Conservation (phyloP, 2,888 invertebrate genomes). For the Frankliniella intonsa region DNA sequence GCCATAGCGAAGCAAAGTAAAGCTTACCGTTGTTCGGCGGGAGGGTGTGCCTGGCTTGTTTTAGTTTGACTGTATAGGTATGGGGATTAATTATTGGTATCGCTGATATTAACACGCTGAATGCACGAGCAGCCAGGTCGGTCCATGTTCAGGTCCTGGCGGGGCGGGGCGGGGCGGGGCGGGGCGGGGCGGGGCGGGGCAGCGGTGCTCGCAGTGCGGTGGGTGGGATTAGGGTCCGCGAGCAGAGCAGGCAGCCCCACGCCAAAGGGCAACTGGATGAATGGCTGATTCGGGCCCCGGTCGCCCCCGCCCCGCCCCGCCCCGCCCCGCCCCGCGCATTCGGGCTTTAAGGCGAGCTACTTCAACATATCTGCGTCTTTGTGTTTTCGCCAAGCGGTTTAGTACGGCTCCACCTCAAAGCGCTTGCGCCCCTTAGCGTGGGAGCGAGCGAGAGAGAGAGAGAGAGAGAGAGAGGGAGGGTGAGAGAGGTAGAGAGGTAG, state of each 20-base stretch:
- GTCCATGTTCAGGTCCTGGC: conserved; percentile 14
- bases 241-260: not conserved
- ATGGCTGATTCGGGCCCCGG: not conserved
- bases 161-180: conserved; percentile 34
- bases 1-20: too few species aligned
- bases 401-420: conserved; percentile 20
- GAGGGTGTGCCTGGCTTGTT: too few species aligned
- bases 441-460: too few species aligned
- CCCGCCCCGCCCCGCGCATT: not conserved
- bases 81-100: too few species aligned
- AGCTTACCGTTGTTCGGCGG: too few species aligned
- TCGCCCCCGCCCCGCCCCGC: not conserved
- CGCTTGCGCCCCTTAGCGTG: not conserved
- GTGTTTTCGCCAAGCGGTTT: conserved; percentile 26
- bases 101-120: too few species aligned
- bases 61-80: too few species aligned
- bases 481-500: not conserved
- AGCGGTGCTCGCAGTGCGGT: not conserved
- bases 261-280: conserved; percentile 22
- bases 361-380: conserved; percentile 26
- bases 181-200: conserved; percentile 29
- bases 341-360: conserved; percentile 24
- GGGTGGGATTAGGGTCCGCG: not conserved
- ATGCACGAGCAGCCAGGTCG: too few species aligned
- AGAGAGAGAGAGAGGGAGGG: not conserved